Base-by-base conservation (phyloP, 2,113 vertebrate species). In the Protobothrops mucrosquamatus region DNA sequence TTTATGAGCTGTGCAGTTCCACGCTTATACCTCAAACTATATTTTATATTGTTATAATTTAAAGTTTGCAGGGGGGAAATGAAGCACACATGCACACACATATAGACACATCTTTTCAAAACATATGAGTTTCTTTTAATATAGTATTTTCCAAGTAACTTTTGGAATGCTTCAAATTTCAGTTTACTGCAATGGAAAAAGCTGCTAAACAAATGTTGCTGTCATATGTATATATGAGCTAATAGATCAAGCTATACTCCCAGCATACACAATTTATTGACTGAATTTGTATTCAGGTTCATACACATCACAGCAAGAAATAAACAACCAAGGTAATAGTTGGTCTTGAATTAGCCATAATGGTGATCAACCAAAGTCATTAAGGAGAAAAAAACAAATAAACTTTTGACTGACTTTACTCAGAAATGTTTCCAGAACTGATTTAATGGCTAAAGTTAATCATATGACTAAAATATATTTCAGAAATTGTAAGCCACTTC, bases 331-430 rank as follows among this genome's bases (percentile, higher is more conserved):
- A 86, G 91, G 96, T 94, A 96, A 94, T 96, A 96, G 96, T 96
- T 85, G 87, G 86, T 94, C 92, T 93, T 97, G 91, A 96, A 95
- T 95, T 96, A 95, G 85, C 93, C 90, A 94, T 95, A 95, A 96
- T 93, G 22, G 91, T 94, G 54, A 81, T 94, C 92, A 96, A 88
- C 96, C 96, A 95, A 97, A 96, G 95, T 95, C 92, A 91, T 91
- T 95, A 93, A 94, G 34, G 34, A 8, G 3, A 18, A 81, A 18
- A 18, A 20, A 39, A 74, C 6, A 74, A 81, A 22, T 10, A 9
- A 96, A 95, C 12, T 86, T 95, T 95, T 94, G 69, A 97, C 69
- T 51, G 92, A 91, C 52, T 95, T 92, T 97, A 94, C 85, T 46
- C 6, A 93, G 74, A 96, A 93, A 89, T 93, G 92, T 94, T 51